Evolutionary conservation across 2,797 vertebrate genomes (phyloP), one percentile per base, ranked within the genome.

Genomic region (Nyctalus aviator): DNA sequence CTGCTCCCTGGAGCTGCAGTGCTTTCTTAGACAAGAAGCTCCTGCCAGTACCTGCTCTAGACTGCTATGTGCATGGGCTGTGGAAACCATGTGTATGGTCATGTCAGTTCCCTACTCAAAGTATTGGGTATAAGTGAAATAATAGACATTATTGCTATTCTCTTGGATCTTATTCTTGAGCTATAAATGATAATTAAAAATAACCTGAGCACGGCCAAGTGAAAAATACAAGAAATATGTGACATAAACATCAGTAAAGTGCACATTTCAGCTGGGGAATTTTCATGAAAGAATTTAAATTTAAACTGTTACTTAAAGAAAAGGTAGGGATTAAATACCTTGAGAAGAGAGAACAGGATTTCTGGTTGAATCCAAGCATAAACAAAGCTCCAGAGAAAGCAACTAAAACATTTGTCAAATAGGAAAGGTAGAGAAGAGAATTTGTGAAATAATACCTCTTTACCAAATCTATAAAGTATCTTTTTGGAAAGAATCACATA

Each of bases 191-290:
- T 50, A 13, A 78, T 68, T 8, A 64, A 93, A 85, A 46, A 66
- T 71, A 89, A 64, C 14, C 23, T 59, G n/a, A 95, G 30, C n/a
- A 78, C 30, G 0, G 8, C 62, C 12, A 53, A 90, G 32, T 35
- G n/a, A 37, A 48, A 91, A 53, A 81, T 23, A 79, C 1, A 79
- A 81, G 37, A 82, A 71, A 59, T 3, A 12, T 10, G 1, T 57
- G 32, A 50, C 75, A 76, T 30, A 53, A 93, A 93, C 93, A 35
- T 55, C 17, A 76, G 25, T 10, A 50, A 89, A 78, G 17, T 84
- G 27, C 20, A 9, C 53, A 8, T 66, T 87, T 94, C 23, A 55
- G 3, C 27, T 92, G 59, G 41, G 62, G 14, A 50, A 30, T 75
- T 91, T 88, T 82, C 21, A 66, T 62, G 30, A 48, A 57, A 92